These are phyloP conservation scores for Arizona elegans DNA, from an alignment of 2,113 vertebrate genomes.

Conservation along the genomic window DNA sequence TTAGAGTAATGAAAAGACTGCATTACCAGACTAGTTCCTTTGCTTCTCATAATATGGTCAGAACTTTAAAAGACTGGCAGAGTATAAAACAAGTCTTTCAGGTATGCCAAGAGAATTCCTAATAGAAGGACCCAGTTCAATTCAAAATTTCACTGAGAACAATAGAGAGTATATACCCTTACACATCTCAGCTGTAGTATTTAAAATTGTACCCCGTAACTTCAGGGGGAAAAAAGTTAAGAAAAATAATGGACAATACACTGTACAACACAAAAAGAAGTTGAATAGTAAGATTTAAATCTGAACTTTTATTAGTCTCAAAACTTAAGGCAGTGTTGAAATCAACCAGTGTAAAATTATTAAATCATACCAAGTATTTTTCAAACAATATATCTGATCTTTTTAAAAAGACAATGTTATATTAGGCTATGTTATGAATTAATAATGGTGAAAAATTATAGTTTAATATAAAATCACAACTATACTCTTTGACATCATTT, in stretches of 20 bases:
- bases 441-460: constrained; percentile 59
- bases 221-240: constrained; percentile 31
- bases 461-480: constrained; percentile 58
- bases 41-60: constrained; percentile 51
- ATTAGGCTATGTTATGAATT: constrained; percentile 53
- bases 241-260: constrained; percentile 53
- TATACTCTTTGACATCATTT: constrained; percentile 55
- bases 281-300: constrained; percentile 55
- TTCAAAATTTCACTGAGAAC: constrained; percentile 47
- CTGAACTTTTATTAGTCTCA: constrained; percentile 39
- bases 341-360: background rate
- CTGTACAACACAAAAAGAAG: constrained; percentile 37
- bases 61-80: constrained; percentile 56
- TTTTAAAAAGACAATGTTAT: constrained; percentile 16
- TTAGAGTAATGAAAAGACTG: constrained; percentile 41
- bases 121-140: constrained; percentile 51
- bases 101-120: constrained; percentile 54
- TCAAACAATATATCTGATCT: constrained; percentile 50
- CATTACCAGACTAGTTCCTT: constrained; percentile 45
- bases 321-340: constrained; percentile 42
- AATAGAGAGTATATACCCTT: background rate
- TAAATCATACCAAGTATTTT: constrained; percentile 53
- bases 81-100: constrained; percentile 52
- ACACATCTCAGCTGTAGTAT: constrained; percentile 13
- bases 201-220: background rate